Evolutionary conservation across 2,113 vertebrate species (phyloP).

Genomic region (Garra rufa): DNA sequence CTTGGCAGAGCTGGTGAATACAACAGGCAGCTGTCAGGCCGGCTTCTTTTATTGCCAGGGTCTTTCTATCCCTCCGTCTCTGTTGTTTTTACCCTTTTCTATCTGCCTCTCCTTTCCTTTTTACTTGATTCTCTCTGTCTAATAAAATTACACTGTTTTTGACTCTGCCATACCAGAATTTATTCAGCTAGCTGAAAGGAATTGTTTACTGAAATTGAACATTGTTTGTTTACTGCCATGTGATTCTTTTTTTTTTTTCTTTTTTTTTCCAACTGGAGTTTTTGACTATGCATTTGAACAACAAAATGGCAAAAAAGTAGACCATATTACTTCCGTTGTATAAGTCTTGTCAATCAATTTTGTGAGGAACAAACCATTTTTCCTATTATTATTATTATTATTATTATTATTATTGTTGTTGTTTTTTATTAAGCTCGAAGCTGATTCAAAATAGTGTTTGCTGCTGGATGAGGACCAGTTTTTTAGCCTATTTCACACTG

Average conservation of each 20-base stretch:
- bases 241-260: neutral
- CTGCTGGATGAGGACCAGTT: neutral
- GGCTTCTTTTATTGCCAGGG: slow-evolving; percentile 72
- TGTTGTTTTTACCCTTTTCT: slow-evolving; percentile 16
- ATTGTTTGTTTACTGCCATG: neutral
- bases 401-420: too few species aligned
- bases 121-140: neutral
- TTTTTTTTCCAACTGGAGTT: neutral
- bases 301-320: neutral
- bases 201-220: neutral
- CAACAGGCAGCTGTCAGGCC: slow-evolving; percentile 79
- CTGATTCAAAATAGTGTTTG: neutral
- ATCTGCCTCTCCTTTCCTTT: neutral
- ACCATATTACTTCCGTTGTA: neutral
- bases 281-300: neutral
- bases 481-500: neutral
- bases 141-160: neutral
- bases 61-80: slow-evolving; percentile 29
- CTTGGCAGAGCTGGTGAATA: slow-evolving; percentile 74
- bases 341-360: neutral
- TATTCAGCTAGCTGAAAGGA: neutral
- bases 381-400: too few species aligned
- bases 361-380: neutral
- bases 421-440: too few species aligned
- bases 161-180: neutral